Conservation (phyloP, 2,113 vertebrate genomes). For the Anarhynchus alexandrinus region DNA sequence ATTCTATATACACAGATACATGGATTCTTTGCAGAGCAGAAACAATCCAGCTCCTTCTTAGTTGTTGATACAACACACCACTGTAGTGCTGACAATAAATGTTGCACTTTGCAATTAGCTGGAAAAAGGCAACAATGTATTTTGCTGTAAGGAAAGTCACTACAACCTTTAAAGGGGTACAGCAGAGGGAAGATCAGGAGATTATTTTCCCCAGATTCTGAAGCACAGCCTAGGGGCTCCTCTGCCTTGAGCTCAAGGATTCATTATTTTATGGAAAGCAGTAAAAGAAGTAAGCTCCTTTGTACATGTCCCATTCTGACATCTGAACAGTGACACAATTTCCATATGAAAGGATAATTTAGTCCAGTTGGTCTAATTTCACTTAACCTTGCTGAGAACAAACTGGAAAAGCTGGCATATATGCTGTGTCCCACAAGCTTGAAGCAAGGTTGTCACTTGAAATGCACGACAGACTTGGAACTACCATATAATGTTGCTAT, state of each 20-base stretch:
- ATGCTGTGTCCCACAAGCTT: not conserved
- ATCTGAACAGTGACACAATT: constrained; percentile 5
- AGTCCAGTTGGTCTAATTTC: constrained; percentile 1
- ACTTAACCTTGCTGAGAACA: not conserved
- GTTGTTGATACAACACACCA: not conserved
- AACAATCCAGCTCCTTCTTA: not conserved
- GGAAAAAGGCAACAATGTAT: not conserved
- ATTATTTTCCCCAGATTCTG: not conserved
- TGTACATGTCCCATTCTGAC: not conserved
- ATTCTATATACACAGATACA: not conserved
- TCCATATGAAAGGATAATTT: not conserved
- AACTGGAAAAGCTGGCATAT: not conserved
- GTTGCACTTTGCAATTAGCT: not conserved
- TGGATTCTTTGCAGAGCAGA: not conserved
- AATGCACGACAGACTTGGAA: not conserved
- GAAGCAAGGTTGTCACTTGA: not conserved
- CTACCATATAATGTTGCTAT: not conserved
- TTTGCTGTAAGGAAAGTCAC: not conserved
- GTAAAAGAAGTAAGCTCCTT: not conserved
- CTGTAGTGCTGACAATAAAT: not conserved
- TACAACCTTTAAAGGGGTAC: not conserved
- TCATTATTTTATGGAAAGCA: not conserved
- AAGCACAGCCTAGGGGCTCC: not conserved
- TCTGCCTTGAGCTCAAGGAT: not conserved
- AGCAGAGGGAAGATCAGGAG: not conserved